Percentiles rank a stretch among this genome's conserved stretches.
phyloP scores from a whole-genome alignment of 2,797 vertebrate genomes.

The Nannoperca obscura region DNA sequence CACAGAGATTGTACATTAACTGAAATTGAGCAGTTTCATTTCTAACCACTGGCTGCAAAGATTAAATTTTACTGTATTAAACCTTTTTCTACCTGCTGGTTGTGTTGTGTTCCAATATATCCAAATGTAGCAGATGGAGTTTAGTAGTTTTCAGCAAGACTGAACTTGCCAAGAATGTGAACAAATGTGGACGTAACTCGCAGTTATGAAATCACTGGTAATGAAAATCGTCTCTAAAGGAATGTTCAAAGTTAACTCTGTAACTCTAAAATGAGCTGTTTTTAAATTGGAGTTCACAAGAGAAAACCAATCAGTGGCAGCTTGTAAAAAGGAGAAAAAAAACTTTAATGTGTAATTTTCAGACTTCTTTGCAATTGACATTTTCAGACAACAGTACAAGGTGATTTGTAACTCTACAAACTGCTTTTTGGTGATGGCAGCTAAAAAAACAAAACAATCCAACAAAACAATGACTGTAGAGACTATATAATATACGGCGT shows the following conservation, averaged over 20 bases:
- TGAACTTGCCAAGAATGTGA: constrained; percentile 47
- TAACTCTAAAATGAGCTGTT: neutral
- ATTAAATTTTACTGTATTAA: constrained; percentile 46
- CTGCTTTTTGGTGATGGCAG: constrained; percentile 13
- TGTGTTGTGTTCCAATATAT: constrained; percentile 24
- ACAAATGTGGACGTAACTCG: constrained; percentile 5
- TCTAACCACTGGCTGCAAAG: constrained; percentile 33
- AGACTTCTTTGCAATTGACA: constrained; percentile 47
- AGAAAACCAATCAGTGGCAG: constrained; percentile 2
- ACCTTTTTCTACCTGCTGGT: constrained; percentile 8
- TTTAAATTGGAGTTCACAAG: neutral
- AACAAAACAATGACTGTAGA: constrained; percentile 34
- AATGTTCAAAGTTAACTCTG: neutral
- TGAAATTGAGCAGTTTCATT: constrained; percentile 52
- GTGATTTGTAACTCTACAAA: constrained; percentile 25
- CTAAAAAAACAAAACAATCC: constrained; percentile 12
- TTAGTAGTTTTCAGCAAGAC: constrained; percentile 26
- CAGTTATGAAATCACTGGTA: too few species aligned
- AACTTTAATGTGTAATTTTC: constrained; percentile 70
- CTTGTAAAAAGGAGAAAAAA: constrained; percentile 15
- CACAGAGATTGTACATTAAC: constrained; percentile 28
- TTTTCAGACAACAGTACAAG: constrained; percentile 38
- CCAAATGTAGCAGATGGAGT: neutral
- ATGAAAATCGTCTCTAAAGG: too few species aligned
- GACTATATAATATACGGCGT: neutral